Evolutionary conservation across 1,140 invertebrate species (phyloP), one percentile per base, ranked within the genome.

Genomic region (Papilio aristodemus): DNA sequence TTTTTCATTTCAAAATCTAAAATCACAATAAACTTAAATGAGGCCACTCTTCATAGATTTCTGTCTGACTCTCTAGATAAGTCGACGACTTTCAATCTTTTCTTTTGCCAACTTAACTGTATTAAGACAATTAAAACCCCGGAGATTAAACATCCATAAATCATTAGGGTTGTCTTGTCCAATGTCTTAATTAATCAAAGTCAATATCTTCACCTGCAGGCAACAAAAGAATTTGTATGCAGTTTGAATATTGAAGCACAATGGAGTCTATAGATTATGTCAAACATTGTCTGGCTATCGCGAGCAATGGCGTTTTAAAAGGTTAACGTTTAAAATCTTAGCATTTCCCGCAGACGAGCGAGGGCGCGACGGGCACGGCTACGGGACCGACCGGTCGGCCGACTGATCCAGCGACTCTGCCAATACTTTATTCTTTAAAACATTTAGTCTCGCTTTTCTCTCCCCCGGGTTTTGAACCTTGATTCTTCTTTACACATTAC

Each of bases 401-500:
- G 41, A 66, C 41, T 22, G 25, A 13, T 66, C 41, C 25, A 13
- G 22, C 19, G 39, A 66, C 17, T 43, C 7, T 4, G 7, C 41
- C 43, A 13, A 46, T 32, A 43, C 13, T 66, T 62, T 17, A 66
- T 66, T 41, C 63, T 66, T 66, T 66, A 66, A 25, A 66, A 66
- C 41, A 66, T 66, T 66, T 66, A 66, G 41, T 66, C 63, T 66
- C n/a, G 63, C 63, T 14, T 32, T 46, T 46, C 41, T 32, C 63
- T 66, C 63, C 63, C 63, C 41, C 22, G 63, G 63, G 63, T 66
- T 66, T 66, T 46, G 41, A 66, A 50, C 63, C 63, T 27, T 27
- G 63, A 66, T 66, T 46, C 63, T 46, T 66, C 63, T 66, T 50
- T 63, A 63, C 60, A 63, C 63, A 66, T 50, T 66, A 66, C 63